Evolutionary conservation across 2,113 vertebrate genomes (phyloP).

Genomic region (Melanerpes aurifrons): DNA sequence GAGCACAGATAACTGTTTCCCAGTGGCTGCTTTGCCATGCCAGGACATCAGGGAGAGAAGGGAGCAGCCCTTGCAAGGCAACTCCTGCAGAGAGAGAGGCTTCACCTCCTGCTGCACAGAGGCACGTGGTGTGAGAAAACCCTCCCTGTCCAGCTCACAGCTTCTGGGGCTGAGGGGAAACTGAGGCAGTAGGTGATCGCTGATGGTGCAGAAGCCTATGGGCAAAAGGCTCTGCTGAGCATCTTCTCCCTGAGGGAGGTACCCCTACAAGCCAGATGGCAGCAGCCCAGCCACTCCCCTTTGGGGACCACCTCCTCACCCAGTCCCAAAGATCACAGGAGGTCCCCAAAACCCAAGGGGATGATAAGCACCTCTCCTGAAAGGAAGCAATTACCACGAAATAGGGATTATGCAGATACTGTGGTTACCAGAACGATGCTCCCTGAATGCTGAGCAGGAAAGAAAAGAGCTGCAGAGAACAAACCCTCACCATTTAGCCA

Average conservation of each 20-base stretch:
- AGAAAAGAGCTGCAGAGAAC: neutral
- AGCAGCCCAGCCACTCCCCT: neutral
- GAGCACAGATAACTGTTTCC: fast-evolving
- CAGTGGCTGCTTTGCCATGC: neutral
- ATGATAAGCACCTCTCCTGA: conserved; percentile 44
- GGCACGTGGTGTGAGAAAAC: fast-evolving
- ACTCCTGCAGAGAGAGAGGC: neutral
- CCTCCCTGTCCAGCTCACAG: neutral
- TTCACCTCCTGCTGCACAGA: fast-evolving
- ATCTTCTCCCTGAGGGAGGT: fast-evolving
- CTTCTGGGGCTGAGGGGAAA: neutral
- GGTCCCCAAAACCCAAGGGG: neutral
- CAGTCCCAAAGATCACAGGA: neutral
- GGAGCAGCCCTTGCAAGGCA: neutral
- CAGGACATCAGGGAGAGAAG: neutral
- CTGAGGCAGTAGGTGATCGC: fast-evolving
- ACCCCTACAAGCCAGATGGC: neutral
- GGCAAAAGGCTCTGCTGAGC: neutral
- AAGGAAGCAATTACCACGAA: conserved; percentile 59
- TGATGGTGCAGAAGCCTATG: neutral
- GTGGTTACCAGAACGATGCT: conserved; percentile 50
- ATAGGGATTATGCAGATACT: conserved; percentile 63
- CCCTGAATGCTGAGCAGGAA: conserved; percentile 45
- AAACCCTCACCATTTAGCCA: neutral
- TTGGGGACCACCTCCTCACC: neutral